These are phyloP conservation scores for Acleris emargana DNA, from an alignment of 2,888 invertebrate genomes.

Conservation along the genomic window DNA sequence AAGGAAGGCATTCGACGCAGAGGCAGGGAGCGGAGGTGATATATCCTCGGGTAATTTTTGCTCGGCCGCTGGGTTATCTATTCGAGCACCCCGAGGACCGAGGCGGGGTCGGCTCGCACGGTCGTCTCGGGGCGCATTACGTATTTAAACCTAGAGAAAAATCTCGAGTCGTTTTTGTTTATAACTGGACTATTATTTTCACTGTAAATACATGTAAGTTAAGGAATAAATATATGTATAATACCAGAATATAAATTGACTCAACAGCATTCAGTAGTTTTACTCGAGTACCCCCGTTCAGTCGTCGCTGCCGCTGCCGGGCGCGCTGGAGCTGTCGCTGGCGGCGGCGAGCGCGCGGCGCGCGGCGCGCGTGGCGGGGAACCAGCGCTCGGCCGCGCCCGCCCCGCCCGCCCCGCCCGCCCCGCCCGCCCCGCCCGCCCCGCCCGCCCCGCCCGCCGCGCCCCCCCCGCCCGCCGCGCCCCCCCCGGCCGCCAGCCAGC, in stretches of 20 bases:
- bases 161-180: conserved; percentile 77
- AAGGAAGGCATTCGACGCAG: no score
- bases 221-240: conserved; percentile 74
- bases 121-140: conserved; percentile 54
- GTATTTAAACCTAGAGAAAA: conserved; percentile 59
- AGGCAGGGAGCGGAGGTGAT: no score
- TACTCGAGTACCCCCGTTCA: conserved; percentile 40
- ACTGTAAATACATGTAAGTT: conserved; percentile 77
- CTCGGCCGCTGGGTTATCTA: conserved; percentile 42
- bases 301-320: background rate
- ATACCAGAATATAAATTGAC: conserved; percentile 81
- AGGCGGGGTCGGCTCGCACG: conserved; percentile 54
- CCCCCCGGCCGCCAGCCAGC: background rate
- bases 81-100: conserved; percentile 52
- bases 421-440: conserved; percentile 17
- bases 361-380: background rate
- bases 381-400: conserved; percentile 18
- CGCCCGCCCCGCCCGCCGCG: conserved; percentile 18
- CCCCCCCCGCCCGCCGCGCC: conserved; percentile 41
- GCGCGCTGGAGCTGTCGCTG: background rate
- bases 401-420: background rate
- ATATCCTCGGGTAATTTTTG: no score
- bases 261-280: conserved; percentile 53
- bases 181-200: conserved; percentile 71
- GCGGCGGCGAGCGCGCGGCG: no score